A percentile compares a stretch with the other conserved stretches of the same genome.
phyloP scores from a whole-genome alignment of 2,888 invertebrate species.

The Gortyna flavago region DNA sequence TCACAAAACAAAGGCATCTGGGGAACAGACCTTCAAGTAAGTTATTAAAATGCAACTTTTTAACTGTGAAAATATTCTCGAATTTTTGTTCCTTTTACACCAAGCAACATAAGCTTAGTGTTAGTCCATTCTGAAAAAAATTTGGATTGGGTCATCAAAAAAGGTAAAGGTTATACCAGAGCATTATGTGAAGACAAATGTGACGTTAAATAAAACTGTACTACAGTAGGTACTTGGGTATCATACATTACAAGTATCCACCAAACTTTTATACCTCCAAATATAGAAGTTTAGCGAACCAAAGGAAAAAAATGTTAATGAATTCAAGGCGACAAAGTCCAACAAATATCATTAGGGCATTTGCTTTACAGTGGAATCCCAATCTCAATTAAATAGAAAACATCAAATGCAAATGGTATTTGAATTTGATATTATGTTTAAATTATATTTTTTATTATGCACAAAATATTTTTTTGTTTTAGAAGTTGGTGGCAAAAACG shows the following conservation, averaged over 20 bases:
- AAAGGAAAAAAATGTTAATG: slow-evolving; percentile 18
- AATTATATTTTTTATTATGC: neutral
- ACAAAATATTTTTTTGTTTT: neutral
- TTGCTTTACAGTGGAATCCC: neutral
- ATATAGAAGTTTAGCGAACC: neutral
- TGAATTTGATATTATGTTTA: neutral
- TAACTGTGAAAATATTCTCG: neutral
- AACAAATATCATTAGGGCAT: neutral
- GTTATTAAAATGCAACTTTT: slow-evolving; percentile 16
- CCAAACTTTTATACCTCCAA: too few species aligned
- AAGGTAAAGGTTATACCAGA: neutral
- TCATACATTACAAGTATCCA: neutral
- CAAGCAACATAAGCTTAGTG: neutral
- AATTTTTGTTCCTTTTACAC: neutral
- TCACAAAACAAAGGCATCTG: slow-evolving; percentile 96
- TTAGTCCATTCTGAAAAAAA: neutral
- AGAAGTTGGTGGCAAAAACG: neutral
- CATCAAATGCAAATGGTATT: neutral
- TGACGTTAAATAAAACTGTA: neutral
- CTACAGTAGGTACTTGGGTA: neutral
- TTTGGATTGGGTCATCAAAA: neutral
- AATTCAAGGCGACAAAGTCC: slow-evolving; percentile 13
- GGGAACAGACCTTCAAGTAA: slow-evolving; percentile 86
- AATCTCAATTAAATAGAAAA: neutral
- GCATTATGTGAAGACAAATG: neutral